A percentile compares a stretch with the other conserved stretches of the same genome.
Evolutionary conservation across 2,888 invertebrate species (phyloP).

Genomic region (Anthophora plumipes): DNA sequence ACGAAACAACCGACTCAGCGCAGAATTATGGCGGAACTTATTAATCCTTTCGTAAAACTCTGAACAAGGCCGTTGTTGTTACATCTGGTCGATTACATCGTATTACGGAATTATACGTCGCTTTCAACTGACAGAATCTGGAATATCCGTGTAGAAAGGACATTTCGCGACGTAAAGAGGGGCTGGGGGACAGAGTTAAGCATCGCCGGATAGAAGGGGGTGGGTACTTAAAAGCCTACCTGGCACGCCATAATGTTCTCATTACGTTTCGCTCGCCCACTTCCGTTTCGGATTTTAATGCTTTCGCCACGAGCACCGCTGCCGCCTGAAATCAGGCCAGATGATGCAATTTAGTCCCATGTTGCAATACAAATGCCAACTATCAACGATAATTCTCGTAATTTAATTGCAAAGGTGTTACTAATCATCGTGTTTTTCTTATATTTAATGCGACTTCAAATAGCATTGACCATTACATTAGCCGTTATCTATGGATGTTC

Average conservation of each 20-base stretch:
- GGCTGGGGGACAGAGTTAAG: constrained; percentile 31
- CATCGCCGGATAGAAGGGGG: constrained; percentile 35
- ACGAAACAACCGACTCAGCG: neutral
- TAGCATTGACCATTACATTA: no score
- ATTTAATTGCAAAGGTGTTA: neutral
- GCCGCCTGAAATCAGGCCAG: constrained; percentile 40
- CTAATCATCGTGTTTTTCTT: neutral
- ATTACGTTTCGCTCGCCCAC: constrained; percentile 59
- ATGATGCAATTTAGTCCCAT: neutral
- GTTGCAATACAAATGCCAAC: neutral
- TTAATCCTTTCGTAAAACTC: constrained; percentile 25
- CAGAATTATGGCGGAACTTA: constrained; percentile 6
- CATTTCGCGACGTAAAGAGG: constrained; percentile 23
- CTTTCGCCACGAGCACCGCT: constrained; percentile 38
- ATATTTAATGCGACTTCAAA: no score
- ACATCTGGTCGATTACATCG: constrained; percentile 18
- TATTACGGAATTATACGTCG: constrained; percentile 21
- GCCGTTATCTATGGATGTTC: no score
- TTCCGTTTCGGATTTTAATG: constrained; percentile 70
- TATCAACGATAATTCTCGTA: neutral
- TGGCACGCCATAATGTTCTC: constrained; percentile 62
- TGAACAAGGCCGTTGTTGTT: constrained; percentile 5
- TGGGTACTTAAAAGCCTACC: constrained; percentile 66
- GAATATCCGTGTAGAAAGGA: constrained; percentile 27
- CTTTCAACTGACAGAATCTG: constrained; percentile 3